These are phyloP conservation scores for Paradoxurus hermaphroditus DNA, from an alignment of 2,113 vertebrate species.

Conservation along the genomic window DNA sequence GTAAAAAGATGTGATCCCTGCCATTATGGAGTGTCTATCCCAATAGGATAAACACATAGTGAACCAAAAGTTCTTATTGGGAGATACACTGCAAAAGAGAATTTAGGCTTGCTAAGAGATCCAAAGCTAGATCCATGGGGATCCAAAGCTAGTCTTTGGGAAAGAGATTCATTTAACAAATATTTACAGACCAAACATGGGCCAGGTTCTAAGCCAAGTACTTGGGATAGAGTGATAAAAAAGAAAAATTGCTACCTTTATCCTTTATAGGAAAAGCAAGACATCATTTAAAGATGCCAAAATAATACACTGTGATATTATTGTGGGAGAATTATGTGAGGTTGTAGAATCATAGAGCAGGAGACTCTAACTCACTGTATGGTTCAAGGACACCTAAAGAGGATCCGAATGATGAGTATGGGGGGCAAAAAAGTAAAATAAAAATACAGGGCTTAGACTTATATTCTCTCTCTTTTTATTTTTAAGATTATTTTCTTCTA, in stretches of 20 bases:
- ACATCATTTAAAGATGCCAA: background rate
- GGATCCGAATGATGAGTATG: background rate
- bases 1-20: background rate
- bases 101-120: background rate
- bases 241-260: background rate
- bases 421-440: background rate
- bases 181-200: background rate
- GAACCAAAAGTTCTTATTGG: background rate
- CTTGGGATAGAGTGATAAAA: background rate
- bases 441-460: background rate
- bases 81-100: background rate
- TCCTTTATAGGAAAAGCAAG: background rate
- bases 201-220: background rate
- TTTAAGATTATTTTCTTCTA: background rate
- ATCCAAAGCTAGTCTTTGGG: background rate
- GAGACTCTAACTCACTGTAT: background rate
- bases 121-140: accelerated
- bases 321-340: background rate
- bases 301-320: background rate
- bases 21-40: background rate
- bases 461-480: background rate
- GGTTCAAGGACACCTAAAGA: background rate
- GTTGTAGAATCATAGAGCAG: background rate
- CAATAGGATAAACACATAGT: background rate
- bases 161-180: background rate